Conservation (phyloP, 2,797 vertebrate species). For the Mionectes olivaceus region DNA sequence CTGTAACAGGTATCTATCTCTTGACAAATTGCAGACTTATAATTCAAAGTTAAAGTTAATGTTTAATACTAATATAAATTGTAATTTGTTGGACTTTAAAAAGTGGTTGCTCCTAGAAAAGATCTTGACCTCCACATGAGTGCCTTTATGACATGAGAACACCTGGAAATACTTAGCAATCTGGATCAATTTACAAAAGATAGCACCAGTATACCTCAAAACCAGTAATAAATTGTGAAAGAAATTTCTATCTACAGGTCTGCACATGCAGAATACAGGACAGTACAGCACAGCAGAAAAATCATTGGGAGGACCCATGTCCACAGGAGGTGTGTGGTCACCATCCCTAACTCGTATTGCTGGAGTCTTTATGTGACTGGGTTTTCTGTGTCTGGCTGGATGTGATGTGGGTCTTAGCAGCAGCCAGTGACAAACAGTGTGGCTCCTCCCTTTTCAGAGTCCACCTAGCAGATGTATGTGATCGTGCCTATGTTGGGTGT, state of each 20-base stretch:
- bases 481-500: not conserved
- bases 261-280: not conserved
- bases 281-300: not conserved
- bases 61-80: not conserved
- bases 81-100: not conserved
- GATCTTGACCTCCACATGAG: not conserved
- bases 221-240: not conserved
- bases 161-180: not conserved
- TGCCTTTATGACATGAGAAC: not conserved
- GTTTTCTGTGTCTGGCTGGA: not conserved
- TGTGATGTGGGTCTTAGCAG: not conserved
- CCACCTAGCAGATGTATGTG: not conserved
- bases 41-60: not conserved
- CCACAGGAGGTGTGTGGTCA: not conserved
- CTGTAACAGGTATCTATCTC: not conserved
- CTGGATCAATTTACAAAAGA: not conserved
- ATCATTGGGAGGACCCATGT: not conserved
- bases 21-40: not conserved
- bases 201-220: not conserved
- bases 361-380: not conserved
- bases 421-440: not conserved
- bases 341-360: accelerated
- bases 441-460: not conserved
- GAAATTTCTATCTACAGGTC: not conserved
- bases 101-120: not conserved